Evolutionary conservation across 2,797 vertebrate species (phyloP).

Genomic region (Vipera latastei): DNA sequence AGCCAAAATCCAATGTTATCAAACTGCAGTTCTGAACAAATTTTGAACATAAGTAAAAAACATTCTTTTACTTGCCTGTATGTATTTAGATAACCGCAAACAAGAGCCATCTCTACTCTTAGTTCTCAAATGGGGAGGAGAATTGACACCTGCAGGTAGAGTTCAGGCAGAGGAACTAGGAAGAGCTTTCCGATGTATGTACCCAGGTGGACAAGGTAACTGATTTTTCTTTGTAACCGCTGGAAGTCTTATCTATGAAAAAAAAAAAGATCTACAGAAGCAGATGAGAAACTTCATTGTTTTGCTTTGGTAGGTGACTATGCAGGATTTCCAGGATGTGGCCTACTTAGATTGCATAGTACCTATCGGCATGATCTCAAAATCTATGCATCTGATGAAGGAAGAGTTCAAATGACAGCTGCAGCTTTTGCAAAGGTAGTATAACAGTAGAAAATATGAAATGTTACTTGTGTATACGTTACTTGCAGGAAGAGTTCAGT

Average conservation of each 20-base stretch:
- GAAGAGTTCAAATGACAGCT: conserved; percentile 88
- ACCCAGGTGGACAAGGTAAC: conserved; percentile 89
- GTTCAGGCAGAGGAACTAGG: conserved; percentile 89
- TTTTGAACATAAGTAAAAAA: background rate
- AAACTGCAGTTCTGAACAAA: background rate
- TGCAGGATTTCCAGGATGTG: conserved; percentile 88
- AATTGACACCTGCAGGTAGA: conserved; percentile 85
- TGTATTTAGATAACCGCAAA: conserved; percentile 76
- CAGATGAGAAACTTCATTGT: conserved; percentile 47
- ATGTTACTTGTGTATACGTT: background rate
- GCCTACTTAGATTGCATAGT: conserved; percentile 85
- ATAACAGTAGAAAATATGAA: background rate
- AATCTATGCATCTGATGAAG: conserved; percentile 89
- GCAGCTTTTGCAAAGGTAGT: conserved; percentile 88
- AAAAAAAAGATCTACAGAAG: conserved; percentile 49
- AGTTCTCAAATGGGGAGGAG: conserved; percentile 89
- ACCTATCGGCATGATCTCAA: conserved; percentile 89
- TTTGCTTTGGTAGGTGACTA: conserved; percentile 81
- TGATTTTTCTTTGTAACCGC: background rate
- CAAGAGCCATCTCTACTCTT: conserved; percentile 84
- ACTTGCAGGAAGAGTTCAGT: background rate
- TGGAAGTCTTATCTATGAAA: conserved; percentile 20
- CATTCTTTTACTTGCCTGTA: background rate
- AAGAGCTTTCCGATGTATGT: conserved; percentile 88
- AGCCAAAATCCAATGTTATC: background rate